Conservation (phyloP, 1,140 invertebrate species). For the Drosophila sulfurigaster region DNA sequence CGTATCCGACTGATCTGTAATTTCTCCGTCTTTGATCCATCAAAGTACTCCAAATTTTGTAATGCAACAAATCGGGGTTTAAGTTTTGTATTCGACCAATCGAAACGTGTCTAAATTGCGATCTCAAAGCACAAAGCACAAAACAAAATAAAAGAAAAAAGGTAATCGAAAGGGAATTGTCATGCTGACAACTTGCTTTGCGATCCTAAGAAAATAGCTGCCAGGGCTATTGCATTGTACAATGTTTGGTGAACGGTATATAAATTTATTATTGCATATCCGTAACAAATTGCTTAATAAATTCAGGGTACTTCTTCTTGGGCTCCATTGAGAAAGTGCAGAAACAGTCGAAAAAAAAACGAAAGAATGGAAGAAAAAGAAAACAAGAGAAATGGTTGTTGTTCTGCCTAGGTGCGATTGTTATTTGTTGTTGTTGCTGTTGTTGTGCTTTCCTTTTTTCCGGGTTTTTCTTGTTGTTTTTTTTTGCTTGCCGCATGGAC, state of each 20-base stretch:
- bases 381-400: slow-evolving; percentile 55
- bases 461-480: background rate
- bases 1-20: no score
- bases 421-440: slow-evolving; percentile 32
- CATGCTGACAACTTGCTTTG: background rate
- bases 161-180: background rate
- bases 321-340: background rate
- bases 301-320: background rate
- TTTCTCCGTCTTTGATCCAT: no score
- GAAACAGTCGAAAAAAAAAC: slow-evolving; percentile 18
- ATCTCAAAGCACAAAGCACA: no score
- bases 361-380: background rate
- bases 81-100: no score
- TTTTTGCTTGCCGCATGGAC: slow-evolving; percentile 43
- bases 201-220: background rate
- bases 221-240: background rate
- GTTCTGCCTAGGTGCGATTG: slow-evolving; percentile 42
- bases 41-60: no score
- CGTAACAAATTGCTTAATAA: slow-evolving; percentile 15
- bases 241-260: background rate
- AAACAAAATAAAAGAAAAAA: background rate
- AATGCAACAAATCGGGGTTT: no score
- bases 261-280: slow-evolving; percentile 14
- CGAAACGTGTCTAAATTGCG: no score
- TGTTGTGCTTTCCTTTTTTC: background rate